Percentiles rank a stretch among this genome's conserved stretches.
These are phyloP conservation scores for Amazona vittata DNA, from an alignment of 2,113 vertebrate genomes.

Conservation along the genomic window DNA sequence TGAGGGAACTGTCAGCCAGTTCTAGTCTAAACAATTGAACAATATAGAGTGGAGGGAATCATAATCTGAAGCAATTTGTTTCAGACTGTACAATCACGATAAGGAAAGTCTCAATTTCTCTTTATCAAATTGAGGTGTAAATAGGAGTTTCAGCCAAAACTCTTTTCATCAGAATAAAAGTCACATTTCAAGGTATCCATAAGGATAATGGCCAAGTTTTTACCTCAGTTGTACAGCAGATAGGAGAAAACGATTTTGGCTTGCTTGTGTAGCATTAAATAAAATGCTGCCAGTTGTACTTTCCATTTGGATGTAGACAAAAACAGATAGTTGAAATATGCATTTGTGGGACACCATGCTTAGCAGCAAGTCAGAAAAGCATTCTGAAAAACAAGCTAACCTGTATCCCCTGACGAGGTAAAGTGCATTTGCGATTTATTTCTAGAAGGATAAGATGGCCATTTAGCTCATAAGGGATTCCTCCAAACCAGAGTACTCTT, in stretches of 20 bases:
- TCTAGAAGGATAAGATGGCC: neutral
- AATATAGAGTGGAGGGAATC: conserved; percentile 35
- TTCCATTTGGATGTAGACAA: neutral
- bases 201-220: neutral
- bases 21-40: conserved; percentile 49
- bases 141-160: neutral
- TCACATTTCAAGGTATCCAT: neutral
- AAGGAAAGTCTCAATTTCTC: conserved; percentile 46
- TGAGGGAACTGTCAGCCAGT: conserved; percentile 35
- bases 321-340: neutral
- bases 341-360: neutral
- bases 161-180: neutral
- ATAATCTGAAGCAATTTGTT: conserved; percentile 59
- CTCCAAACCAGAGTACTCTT: neutral
- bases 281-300: neutral
- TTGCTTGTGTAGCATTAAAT: neutral
- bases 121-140: neutral
- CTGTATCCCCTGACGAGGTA: neutral
- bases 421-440: neutral
- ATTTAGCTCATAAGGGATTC: neutral
- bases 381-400: neutral
- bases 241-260: neutral
- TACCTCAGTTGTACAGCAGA: neutral
- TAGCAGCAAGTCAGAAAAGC: neutral
- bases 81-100: conserved; percentile 18